Base-by-base conservation (phyloP, 2,888 invertebrate species). In the Ichneumoninae sp. region DNA sequence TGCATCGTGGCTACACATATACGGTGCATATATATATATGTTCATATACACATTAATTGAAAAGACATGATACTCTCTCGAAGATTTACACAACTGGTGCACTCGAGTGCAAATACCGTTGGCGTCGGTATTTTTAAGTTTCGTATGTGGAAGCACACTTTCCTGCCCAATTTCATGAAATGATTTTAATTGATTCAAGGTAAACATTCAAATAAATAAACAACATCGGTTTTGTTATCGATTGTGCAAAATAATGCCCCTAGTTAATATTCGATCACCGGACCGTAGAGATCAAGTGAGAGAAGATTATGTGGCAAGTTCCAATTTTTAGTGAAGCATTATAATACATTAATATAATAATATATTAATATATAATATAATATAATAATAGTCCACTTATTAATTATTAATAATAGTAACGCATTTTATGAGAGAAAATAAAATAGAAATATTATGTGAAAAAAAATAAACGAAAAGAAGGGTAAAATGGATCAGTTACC, bases 31-130 rank as follows among this genome's bases (percentile, higher is more conserved):
- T 52, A 7, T 52, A 52, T 6, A 52, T 16, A n/a, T 52, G n/a
- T 16, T 36, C 1, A 30, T 54, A 7, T 52, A 19, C 13, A 19
- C 33, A 19, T 22, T 66, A 10, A 19, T 22, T 47, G 1, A 36
- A 71, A n/a, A 60, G 44, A n/a, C 72, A 26, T 30, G 72, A 10
- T 16, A 26, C 54, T 54, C 65, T 13, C 8, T 30, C 44, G n/a
- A 79, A 69, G 10, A 62, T 83, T 69, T 60, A 40, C 30, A 52
- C 66, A 82, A 72, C 60, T 68, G 60, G 60, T 30, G 40, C 50
- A 40, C 47, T 54, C 8, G 19, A n/a, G 1, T 8, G 69, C 26
- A 74, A 74, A 78, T 40, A 75, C 36, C 50, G 16, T 22, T 26
- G 33, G 54, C 44, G 33, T 13, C 26, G 13, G n/a, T 13, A 40